Base-by-base conservation (phyloP, 2,113 vertebrate species). In the Otis tarda region DNA sequence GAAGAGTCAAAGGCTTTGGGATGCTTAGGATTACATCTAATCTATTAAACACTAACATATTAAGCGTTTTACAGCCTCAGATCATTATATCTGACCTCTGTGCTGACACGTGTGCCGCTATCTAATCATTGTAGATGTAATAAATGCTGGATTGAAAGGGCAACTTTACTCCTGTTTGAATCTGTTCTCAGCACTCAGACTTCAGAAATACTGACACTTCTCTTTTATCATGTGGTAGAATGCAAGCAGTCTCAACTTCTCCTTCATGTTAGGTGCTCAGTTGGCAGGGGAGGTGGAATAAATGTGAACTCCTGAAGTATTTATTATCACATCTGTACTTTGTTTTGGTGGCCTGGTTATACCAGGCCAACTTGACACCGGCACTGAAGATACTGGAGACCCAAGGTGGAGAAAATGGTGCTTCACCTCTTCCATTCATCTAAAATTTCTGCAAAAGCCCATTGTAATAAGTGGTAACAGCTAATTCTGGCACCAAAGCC, bases 81-180 rank as follows among this genome's bases (percentile, higher is more conserved):
- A 61, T 92, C 41, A 20, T 87, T 87, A 9, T 73, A 23, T 25
- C 57, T 93, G 95, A 94, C 95, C 96, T 97, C 83, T 96, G 94
- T 79, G 47, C 93, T 94, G 89, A 89, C 93, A 96, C 33, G 10
- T 87, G 47, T 87, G 59, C 89, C 47, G 55, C 57, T 76, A 28
- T 67, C 47, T 91, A 73, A 77, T 93, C 61, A 50, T 3, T 59
- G 50, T 14, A 61, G 25, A 43, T 85, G 37, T 70, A 87, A 80
- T 79, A 94, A 91, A 83, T 2, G 14, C 57, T 89, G 70, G 45
- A 87, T 84, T 86, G 43, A 94, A 94, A 89, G 77, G 64, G 59
- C 89, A 93, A 4, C 74, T 87, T 47, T 14, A 60, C 75, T 88
- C 13, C 31, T 67, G 31, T 31, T 49, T 61, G 41, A 61, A 35